Evolutionary conservation across 2,888 invertebrate genomes (phyloP), one percentile per base, ranked within the genome.

Genomic region (Schizotus pectinicornis): DNA sequence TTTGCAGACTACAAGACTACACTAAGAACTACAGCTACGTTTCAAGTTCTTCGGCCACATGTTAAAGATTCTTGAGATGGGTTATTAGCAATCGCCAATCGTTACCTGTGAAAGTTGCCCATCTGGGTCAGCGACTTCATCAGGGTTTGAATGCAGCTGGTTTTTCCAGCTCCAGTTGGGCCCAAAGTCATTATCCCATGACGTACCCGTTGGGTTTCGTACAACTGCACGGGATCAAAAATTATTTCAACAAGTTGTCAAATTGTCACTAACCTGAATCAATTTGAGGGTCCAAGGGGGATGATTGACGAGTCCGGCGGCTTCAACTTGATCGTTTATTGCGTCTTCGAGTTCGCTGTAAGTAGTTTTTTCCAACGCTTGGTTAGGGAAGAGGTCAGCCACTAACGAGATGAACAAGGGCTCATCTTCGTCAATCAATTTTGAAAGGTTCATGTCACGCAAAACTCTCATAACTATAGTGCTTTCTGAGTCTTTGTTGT

Each of bases 391-490:
- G 69, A 98, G 81, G 82, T 98, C 98, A 32, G 95, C 91, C 14
- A 98, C 95, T 37, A 98, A 81, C 0, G 97, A 97, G 80, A 96
- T 93, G 77, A 98, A 98, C n/a, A 98, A 83, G 0, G 98, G 97
- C 74, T 98, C 98, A 76, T 98, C 98, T 79, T 98, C 97, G 74
- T 98, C 97, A 67, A 96, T 97, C 47, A 98, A 82, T 80, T 98
- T 98, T 2, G 97, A 97, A 11, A 98, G 83, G 83, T 98, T 98
- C 98, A 98, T 98, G 77, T 98, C 97, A 66, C 97, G 83, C n/a
- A 98, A 81, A 7, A 97, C 96, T 71, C 96, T 83, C 97, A 98
- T 98, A 8, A 98, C 97, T 66, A 95, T 97, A 8, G 95, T 95
- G 73, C 94, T 92, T 81, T 98, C 98, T 37, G 91, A 89, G 79